Base-by-base conservation (phyloP, 2,797 vertebrate genomes). In the Saxicola maurus region DNA sequence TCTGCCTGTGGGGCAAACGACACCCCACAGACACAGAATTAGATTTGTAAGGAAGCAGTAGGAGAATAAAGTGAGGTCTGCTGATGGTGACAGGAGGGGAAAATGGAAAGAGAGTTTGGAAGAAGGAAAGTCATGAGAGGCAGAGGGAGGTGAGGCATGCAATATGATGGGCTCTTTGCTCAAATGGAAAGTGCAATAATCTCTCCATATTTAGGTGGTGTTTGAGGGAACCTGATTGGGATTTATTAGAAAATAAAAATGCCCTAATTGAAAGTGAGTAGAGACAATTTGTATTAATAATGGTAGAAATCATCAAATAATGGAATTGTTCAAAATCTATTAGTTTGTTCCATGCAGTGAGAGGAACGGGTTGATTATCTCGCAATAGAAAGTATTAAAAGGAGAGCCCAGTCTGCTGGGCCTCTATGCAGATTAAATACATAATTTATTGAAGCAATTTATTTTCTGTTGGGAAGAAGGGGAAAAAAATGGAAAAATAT, bases 221-320 rank as follows among this genome's bases (percentile, higher is more conserved):
- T 90, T 95, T 91, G 87, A 94, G 86, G 85, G 86, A 90, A 95
- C 56, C 87, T 94, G 94, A 95, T 87, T 94, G 95, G 94, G 94
- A 96, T 96, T 94, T 95, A 95, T 91, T 93, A 92, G 90, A 90
- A 96, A 97, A 97, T 97, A 94, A 95, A 97, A 96, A 94, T 76
- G 75, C 61, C 95, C 81, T 91, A 95, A 96, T 96, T 95, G 96
- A 96, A 96, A 97, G 91, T 0, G 33, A 96, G 86, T 93, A 90
- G 93, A 56, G 33, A 93, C 92, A 95, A 97, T 97, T 97, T 96
- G 91, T 89, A 92, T 95, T 95, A 96, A 97, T 97, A 97, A 95
- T 21, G 40, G 90, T 80, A 95, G 80, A 96, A 95, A 96, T 91
- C 78, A 86, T 92, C 82, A 95, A 95, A 96, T 91, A 53, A 87